Evolutionary conservation across 2,113 vertebrate genomes (phyloP).

Genomic region (Myxocyprinus asiaticus): DNA sequence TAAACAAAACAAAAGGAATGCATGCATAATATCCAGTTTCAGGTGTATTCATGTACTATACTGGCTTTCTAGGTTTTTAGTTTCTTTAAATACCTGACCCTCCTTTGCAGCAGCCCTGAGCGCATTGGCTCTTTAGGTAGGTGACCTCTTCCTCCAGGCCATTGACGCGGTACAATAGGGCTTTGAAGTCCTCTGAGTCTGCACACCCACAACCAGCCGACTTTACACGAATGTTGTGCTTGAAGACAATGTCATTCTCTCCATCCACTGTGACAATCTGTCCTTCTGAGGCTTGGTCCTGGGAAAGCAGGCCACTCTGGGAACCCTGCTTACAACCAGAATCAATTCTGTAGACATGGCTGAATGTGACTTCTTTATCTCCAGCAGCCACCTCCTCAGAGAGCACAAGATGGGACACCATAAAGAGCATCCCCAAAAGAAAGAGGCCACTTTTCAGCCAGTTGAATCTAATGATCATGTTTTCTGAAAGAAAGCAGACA

Average conservation of each 20-base stretch:
- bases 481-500: constrained; percentile 56
- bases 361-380: constrained; percentile 79
- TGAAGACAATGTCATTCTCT: constrained; percentile 84
- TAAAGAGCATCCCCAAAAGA: constrained; percentile 63
- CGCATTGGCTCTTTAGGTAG: constrained; percentile 78
- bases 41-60: no score
- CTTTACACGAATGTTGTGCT: constrained; percentile 82
- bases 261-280: constrained; percentile 56
- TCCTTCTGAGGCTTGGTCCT: constrained; percentile 62
- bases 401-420: constrained; percentile 52
- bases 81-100: constrained; percentile 63
- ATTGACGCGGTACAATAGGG: constrained; percentile 80
- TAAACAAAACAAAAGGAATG: no score
- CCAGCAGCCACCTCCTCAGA: constrained; percentile 53
- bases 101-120: constrained; percentile 77
- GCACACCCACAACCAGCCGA: constrained; percentile 75
- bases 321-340: constrained; percentile 74
- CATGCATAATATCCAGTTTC: no score
- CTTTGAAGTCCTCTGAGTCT: constrained; percentile 72
- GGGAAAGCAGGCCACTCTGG: constrained; percentile 61
- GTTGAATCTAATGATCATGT: constrained; percentile 62
- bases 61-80: neutral
- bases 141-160: constrained; percentile 84
- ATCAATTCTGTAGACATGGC: constrained; percentile 84
- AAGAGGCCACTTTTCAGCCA: constrained; percentile 47